These are phyloP conservation scores for Calameuta pallipes DNA, from an alignment of 2,888 invertebrate genomes.

Conservation along the genomic window DNA sequence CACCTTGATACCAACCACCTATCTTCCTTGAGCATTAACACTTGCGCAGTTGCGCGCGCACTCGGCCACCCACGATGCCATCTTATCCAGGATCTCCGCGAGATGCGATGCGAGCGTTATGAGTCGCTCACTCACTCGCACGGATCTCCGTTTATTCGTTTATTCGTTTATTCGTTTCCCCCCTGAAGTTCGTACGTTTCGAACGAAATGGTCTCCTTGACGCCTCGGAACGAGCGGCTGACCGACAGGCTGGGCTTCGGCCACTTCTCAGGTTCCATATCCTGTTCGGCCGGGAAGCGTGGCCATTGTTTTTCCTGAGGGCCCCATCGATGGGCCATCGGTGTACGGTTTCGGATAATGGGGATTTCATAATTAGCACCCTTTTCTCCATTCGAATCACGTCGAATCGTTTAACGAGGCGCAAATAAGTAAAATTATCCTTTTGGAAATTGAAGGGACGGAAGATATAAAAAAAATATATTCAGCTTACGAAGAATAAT, in stretches of 20 bases:
- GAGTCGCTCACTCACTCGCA: constrained; percentile 34
- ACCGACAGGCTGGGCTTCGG: constrained; percentile 27
- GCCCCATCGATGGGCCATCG: not conserved
- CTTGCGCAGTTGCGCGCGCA: constrained; percentile 41
- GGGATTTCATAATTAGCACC: constrained; percentile 4
- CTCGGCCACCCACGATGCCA: constrained; percentile 63
- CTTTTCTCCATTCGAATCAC: not conserved
- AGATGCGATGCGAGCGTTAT: constrained; percentile 35
- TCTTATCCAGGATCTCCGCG: constrained; percentile 61
- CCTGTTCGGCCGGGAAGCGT: constrained; percentile 41
- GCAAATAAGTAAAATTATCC: not conserved
- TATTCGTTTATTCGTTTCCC: not conserved
- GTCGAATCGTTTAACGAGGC: not conserved
- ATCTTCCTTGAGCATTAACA: constrained; percentile 39
- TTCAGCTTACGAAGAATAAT: not conserved
- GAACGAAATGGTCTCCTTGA: not conserved
- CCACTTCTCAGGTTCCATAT: constrained; percentile 59
- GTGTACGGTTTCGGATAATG: constrained; percentile 1
- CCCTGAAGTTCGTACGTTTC: not conserved
- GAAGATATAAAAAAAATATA: not conserved
- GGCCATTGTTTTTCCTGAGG: not conserved
- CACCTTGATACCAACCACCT: not conserved
- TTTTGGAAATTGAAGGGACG: not conserved
- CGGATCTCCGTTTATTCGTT: not conserved
- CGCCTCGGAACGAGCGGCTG: constrained; percentile 11